Evolutionary conservation across 2,113 vertebrate species (phyloP).

Genomic region (Rattus norvegicus): DNA sequence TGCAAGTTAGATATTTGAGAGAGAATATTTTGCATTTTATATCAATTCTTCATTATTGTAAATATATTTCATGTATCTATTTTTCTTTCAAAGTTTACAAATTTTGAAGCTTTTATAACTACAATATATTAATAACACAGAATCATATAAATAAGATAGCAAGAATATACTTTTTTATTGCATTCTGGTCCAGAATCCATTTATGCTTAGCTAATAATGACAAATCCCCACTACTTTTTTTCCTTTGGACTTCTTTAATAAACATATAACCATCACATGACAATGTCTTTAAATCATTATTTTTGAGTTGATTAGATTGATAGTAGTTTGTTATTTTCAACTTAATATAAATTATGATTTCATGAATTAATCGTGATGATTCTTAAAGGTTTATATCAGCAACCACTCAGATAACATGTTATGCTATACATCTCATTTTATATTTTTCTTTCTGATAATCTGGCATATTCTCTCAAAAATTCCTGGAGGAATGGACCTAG

Average conservation of each 20-base stretch:
- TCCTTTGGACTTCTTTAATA: not conserved
- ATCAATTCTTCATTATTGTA: not conserved
- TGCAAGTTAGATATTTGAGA: not conserved
- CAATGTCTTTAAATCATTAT: not conserved
- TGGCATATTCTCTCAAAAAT: constrained; percentile 30
- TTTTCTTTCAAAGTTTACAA: not conserved
- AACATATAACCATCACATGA: not conserved
- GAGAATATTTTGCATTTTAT: not conserved
- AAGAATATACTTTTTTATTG: not conserved
- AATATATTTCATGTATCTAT: not conserved
- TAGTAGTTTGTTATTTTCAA: not conserved
- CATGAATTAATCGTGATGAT: not conserved
- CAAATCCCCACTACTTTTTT: not conserved
- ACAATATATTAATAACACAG: not conserved
- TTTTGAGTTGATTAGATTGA: not conserved
- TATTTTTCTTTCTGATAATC: not conserved
- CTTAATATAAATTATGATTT: not conserved
- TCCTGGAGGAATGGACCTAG: not conserved
- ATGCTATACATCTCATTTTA: not conserved
- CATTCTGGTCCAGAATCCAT: not conserved
- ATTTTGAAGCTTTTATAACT: not conserved
- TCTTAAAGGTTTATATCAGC: not conserved
- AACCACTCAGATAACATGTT: not conserved
- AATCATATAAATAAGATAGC: not conserved
- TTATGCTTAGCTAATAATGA: not conserved